phyloP scores from a whole-genome alignment of 2,113 vertebrate species.

The Gobio gobio region DNA sequence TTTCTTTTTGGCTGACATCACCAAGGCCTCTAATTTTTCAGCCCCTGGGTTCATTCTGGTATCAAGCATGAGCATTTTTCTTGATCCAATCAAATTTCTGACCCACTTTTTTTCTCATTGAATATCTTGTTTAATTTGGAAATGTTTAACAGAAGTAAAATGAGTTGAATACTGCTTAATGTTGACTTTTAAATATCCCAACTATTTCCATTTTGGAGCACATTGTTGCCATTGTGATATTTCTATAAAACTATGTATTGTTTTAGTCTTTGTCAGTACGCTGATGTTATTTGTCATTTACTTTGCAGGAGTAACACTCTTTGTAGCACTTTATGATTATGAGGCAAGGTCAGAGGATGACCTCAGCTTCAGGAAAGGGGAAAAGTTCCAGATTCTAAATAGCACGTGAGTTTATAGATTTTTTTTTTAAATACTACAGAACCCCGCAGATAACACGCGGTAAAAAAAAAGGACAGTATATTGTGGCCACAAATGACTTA shows the following conservation, averaged over 20 bases:
- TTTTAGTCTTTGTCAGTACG: not conserved
- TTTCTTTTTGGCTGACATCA: not conserved
- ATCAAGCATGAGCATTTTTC: not conserved
- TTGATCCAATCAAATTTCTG: not conserved
- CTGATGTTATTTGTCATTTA: not conserved
- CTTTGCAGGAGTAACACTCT: conserved; percentile 93
- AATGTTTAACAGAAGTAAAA: not conserved
- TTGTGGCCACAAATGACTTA: too few species aligned
- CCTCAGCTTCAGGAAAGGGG: conserved; percentile 98
- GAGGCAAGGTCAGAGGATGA: conserved; percentile 98
- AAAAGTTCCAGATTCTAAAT: conserved; percentile 99
- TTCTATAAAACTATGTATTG: not conserved
- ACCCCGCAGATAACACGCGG: too few species aligned
- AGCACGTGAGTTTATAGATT: conserved; percentile 92
- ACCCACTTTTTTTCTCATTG: not conserved
- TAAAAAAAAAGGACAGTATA: too few species aligned
- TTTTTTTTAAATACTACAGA: not conserved
- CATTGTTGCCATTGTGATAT: conserved; percentile 13
- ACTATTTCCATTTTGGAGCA: not conserved
- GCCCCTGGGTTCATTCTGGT: not conserved
- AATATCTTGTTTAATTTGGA: not conserved
- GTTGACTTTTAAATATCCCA: not conserved
- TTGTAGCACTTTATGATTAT: conserved; percentile 98
- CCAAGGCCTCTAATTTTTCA: not conserved
- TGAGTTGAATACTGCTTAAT: not conserved